Percentiles rank a stretch among this genome's conserved stretches.
Conservation (phyloP, 2,113 vertebrate species). For the Aplodontia rufa region DNA sequence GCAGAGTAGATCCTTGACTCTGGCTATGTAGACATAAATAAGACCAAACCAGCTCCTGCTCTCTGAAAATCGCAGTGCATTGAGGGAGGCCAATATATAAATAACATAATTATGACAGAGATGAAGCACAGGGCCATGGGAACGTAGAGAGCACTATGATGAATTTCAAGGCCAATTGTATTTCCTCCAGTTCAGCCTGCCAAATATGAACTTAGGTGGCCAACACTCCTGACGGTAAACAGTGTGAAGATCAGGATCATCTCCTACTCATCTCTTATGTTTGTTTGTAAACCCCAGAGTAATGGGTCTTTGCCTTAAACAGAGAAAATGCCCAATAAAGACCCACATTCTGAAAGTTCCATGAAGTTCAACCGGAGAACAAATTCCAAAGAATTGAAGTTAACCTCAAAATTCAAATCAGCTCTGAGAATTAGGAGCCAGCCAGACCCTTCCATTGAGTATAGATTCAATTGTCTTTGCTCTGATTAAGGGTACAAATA, state of each 20-base stretch:
- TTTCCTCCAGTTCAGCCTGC: neutral
- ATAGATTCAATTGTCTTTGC: neutral
- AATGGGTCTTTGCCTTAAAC: neutral
- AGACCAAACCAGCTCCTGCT: neutral
- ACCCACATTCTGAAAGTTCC: neutral
- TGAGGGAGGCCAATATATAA: neutral
- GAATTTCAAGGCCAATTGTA: neutral
- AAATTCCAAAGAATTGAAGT: constrained; percentile 1
- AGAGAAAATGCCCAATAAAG: neutral
- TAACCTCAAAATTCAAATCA: neutral
- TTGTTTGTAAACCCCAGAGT: neutral
- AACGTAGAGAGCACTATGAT: neutral
- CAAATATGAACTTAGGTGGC: neutral
- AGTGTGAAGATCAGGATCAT: neutral
- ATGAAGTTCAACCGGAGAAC: neutral
- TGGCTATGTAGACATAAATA: neutral
- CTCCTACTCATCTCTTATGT: neutral
- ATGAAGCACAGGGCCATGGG: neutral
- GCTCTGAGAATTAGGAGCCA: constrained; percentile 24
- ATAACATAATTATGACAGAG: neutral
- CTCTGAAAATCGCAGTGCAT: neutral
- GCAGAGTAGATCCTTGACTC: neutral
- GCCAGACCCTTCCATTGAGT: neutral
- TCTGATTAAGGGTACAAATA: neutral
- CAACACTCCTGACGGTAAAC: neutral